These are phyloP conservation scores for Dinocampus coccinellae DNA, from an alignment of 2,888 invertebrate genomes.

Conservation along the genomic window DNA sequence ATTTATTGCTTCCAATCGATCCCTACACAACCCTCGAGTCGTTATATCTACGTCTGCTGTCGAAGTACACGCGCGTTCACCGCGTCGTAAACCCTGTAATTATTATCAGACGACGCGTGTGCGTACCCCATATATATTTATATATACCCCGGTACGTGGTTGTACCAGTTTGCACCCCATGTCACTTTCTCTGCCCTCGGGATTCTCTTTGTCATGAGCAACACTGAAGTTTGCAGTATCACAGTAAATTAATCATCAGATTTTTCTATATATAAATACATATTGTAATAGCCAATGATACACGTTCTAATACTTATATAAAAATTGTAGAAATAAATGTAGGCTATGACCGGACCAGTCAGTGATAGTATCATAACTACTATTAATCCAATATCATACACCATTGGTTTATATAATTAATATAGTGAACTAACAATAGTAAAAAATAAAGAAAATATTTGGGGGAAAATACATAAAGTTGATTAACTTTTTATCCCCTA, in stretches of 20 bases:
- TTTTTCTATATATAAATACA: constrained; percentile 1
- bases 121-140: constrained; percentile 22
- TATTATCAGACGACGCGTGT: constrained; percentile 45
- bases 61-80: constrained; percentile 42
- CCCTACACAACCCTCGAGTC: constrained; percentile 36
- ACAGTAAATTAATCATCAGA: constrained; percentile 33
- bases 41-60: constrained; percentile 45
- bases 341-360: constrained; percentile 6
- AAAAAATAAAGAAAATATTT: constrained; percentile 12
- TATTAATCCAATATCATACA: constrained; percentile 17
- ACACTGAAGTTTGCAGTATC: constrained; percentile 11
- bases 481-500: constrained; percentile 16
- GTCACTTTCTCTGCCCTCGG: constrained; percentile 29
- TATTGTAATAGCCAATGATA: constrained; percentile 13
- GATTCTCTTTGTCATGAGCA: constrained; percentile 1
- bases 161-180: constrained; percentile 39
- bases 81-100: constrained; percentile 45
- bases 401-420: constrained; percentile 28
- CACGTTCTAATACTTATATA: constrained; percentile 14
- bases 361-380: constrained; percentile 12
- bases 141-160: constrained; percentile 41
- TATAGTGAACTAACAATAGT: constrained; percentile 10
- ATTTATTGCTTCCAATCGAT: constrained; percentile 49
- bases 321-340: constrained; percentile 30
- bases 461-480: background rate